Evolutionary conservation across 2,888 invertebrate genomes (phyloP), one percentile per base, ranked within the genome.

Genomic region (Pardosa pseudoannulata): DNA sequence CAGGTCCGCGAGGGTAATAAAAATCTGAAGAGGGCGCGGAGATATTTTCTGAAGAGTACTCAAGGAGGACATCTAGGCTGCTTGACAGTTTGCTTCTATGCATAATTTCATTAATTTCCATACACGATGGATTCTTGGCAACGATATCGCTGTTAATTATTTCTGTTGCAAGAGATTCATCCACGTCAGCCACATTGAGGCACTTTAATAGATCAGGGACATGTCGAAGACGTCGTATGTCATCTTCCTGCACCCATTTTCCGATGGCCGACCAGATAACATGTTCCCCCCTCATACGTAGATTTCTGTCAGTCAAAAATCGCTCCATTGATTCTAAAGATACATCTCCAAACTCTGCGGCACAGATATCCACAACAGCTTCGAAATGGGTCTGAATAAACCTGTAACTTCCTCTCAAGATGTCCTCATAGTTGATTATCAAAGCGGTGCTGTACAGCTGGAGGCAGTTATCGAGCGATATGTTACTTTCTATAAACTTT

Each of bases 331-430:
- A 36, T 36, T 74, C 62, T 0, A 68, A 13, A 0, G 73, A 41
- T n/a, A 81, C 1, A 16, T 62, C 29, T 9, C n/a, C 27, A 19
- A 74, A 13, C 2, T 39, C 16, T 5, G 68, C n/a, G 19, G 23
- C 32, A 0, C 9, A 7, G 9, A 7, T 9, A 9, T 9, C 5
- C 9, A 36, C 3, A 67, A 13, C 1, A 46, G 36, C 27, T 31
- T 81, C 81, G 16, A 81, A 81, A 41, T 62, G 36, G n/a, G 67
- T 39, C 31, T 74, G 74, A 0, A 74, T 23, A 32, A 74, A 75
- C 29, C 81, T 62, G 41, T 41, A 75, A 23, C 74, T 68, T 9
- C 19, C 31, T 2, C 70, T 31, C 5, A 31, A 7, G 0, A 81
- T 36, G 0, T 27, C 0, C 16, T 29, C 1, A n/a, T 39, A 46